Conservation (phyloP, 2,888 invertebrate species). For the Steinernema scapterisci region DNA sequence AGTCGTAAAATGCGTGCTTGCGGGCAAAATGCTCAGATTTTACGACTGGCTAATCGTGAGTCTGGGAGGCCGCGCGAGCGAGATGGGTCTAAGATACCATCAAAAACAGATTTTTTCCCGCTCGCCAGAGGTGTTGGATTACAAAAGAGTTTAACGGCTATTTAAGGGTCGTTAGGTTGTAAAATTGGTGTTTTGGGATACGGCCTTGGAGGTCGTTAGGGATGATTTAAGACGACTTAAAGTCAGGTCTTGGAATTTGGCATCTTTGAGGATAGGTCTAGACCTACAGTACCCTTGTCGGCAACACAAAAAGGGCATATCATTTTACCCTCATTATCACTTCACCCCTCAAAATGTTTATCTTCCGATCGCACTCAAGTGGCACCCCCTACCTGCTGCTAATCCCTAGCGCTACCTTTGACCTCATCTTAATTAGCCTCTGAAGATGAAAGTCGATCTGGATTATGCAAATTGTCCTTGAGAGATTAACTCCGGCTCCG, state of each 20-base stretch:
- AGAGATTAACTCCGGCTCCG: constrained; percentile 4
- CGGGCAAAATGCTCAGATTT: neutral
- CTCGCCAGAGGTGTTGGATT: constrained; percentile 28
- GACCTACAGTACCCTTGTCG: constrained; percentile 6
- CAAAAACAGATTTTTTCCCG: neutral
- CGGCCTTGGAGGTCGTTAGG: no score
- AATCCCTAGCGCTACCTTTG: constrained; percentile 28
- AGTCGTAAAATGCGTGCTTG: constrained; percentile 6
- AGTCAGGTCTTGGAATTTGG: no score
- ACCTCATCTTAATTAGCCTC: constrained; percentile 8
- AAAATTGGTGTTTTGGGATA: neutral
- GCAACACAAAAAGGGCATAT: neutral
- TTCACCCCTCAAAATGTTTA: neutral
- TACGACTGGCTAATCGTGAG: no score
- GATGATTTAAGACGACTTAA: no score
- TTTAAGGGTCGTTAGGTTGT: neutral
- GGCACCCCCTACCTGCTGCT: neutral
- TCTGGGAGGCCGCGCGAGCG: neutral
- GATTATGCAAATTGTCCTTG: constrained; percentile 33
- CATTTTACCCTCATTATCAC: neutral
- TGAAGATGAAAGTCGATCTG: constrained; percentile 8
- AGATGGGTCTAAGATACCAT: neutral
- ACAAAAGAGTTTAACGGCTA: constrained; percentile 8
- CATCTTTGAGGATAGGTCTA: no score
- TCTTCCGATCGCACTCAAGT: neutral